Base-by-base conservation (phyloP, 2,888 invertebrate species). In the Thymelicus lineola region DNA sequence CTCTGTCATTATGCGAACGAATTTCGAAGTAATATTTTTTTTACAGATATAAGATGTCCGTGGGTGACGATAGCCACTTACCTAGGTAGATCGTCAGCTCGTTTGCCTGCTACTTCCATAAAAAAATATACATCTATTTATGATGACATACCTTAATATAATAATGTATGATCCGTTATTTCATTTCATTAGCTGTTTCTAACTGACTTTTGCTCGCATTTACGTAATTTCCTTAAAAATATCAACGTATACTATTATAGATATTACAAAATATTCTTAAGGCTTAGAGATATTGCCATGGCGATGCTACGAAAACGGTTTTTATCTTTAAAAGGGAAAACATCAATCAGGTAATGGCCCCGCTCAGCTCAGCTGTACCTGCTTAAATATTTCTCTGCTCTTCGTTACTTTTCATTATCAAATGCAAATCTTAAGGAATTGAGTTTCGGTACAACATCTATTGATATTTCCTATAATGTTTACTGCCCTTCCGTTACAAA, bases 261-360 rank as follows among this genome's bases (percentile, higher is more conserved):
- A 7, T 46, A 14, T 48, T 62, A 48, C 48, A 48, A 46, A 62
- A 62, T 62, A 62, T 35, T 62, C 9, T 62, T 38, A 36, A 63
- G 36, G 14, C 15, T 50, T 6, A 14, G 1, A 53, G 36, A 62
- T 15, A 15, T 50, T 17, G 3, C 36, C 63, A 17, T 15, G 36
- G 36, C 63, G 63, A 17, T 14, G 57, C 6, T 28, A 46, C 28
- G 36, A 45, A 35, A 36, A 36, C 58, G 35, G 14, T 48, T 65
- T 64, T 65, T 65, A 65, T 58, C 66, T 66, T 66, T 65, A 57
- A 66, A 53, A 63, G 48, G 58, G 66, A 12, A 66, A 66, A 66
- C 28, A 66, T 58, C 48, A 66, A 66, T 66, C 66, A 36, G 35
- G 46, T 66, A 66, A 66, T 58, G 66, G 58, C 15, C 14, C 45